Evolutionary conservation across 2,113 vertebrate genomes (phyloP), one percentile per base, ranked within the genome.

Genomic region (Tenebrosternarchus preto): DNA sequence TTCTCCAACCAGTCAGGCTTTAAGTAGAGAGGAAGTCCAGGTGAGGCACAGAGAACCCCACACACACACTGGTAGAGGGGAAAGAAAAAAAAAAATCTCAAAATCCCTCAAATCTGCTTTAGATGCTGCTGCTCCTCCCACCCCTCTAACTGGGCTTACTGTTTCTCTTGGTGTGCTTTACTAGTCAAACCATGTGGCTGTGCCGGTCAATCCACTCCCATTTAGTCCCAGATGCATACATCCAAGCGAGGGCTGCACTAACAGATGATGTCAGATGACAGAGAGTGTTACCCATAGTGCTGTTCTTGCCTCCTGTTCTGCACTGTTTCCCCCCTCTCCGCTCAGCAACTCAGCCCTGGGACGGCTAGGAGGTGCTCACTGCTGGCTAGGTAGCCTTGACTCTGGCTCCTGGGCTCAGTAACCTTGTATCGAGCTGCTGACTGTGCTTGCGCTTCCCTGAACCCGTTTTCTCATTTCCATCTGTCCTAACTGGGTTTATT

Each of bases 21-120:
- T 88, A 85, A 87, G 55, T 87, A 87, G 85, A 87, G 87, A 85
- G 78, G 84, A 85, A 60, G 59, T 83, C 69, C 85, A 88, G 87
- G 87, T 88, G 85, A 87, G 85, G 81, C 78, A 79, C 67, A 57
- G 77, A 86, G 84, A 85, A 78, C 61, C 25, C 24, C 27, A 33
- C 57, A 81, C 70, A 84, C 72, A 75, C 82, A 73, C 43, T 55
- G 3, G 15, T 70, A 43, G 29, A 77, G 59, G 68, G 60, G 70
- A 77, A 43, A 19, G 2, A 3, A 29, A 12, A n/a, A 25, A 57
- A n/a, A 46, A 27, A 64, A 63, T 76, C 46, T 33, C 39, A 76
- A 27, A 29, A 43, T 75, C 56, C 56, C 36, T 79, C 61, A 59
- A 63, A 39, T 73, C 22, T 33, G 20, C 56, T 71, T 46, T 64